phyloP scores from a whole-genome alignment of 2,888 invertebrate genomes.

The Bruchidius siliquastri region DNA sequence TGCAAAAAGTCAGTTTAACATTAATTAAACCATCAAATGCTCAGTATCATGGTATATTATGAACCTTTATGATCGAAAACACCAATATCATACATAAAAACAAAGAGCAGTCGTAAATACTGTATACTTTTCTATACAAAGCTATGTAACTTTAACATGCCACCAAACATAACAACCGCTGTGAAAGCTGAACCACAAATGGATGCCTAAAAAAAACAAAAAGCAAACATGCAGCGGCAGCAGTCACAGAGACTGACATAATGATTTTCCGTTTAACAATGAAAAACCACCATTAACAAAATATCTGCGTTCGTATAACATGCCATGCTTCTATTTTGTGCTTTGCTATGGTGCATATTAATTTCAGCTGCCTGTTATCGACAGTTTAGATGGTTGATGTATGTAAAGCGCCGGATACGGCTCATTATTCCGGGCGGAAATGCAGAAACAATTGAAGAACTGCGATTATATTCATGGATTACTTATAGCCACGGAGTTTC shows the following conservation, averaged over 20 bases:
- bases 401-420: not conserved
- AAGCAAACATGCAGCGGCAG: not conserved
- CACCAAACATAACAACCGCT: not conserved
- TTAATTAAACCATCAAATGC: too few species aligned
- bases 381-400: not conserved
- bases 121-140: not conserved
- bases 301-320: not conserved
- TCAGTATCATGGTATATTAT: too few species aligned
- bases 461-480: too few species aligned
- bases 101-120: not conserved
- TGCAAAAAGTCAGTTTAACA: too few species aligned
- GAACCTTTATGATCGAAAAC: not conserved
- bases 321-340: not conserved
- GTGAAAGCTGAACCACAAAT: not conserved
- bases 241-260: not conserved
- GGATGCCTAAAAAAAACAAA: not conserved
- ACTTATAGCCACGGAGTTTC: too few species aligned
- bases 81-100: not conserved
- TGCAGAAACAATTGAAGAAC: too few species aligned
- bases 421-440: not conserved
- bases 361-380: not conserved
- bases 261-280: not conserved
- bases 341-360: not conserved
- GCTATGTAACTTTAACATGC: not conserved
- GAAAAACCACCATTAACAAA: not conserved